Base-by-base conservation (phyloP, 2,797 vertebrate genomes). In the Hoplostethus atlanticus region DNA sequence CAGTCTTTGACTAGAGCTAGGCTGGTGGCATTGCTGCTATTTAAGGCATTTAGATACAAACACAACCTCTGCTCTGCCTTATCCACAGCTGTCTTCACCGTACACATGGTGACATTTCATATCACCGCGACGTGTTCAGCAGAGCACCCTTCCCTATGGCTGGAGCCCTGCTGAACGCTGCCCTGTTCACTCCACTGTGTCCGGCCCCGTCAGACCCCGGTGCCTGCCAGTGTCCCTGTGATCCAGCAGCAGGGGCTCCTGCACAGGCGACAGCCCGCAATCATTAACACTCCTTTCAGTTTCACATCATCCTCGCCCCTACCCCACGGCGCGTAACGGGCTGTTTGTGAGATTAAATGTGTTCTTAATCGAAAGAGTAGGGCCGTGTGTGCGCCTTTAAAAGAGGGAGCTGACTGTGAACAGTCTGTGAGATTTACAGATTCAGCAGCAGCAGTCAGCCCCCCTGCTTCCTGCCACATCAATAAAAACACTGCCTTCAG, bases 341-440 rank as follows among this genome's bases (percentile, higher is more conserved):
- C 89, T 93, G 88, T 92, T 92, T 89, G 91, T 82, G 60, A 90
- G 87, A 92, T 89, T 87, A 89, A 94, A 91, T 90, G 86, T 84
- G 89, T 90, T 92, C 88, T 89, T 92, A 92, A 92, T 94, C 77
- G 84, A 79, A 75, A 87, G 71, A 75, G 64, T 51, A 68, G 73
- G 89, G 89, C 72, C 65, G 84, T 82, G 77, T 88, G 83, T 83
- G 81, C 38, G 73, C 79, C 77, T 91, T 90, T 90, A 90, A 91
- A 90, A 88, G 73, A 87, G 81, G 89, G 84, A 88, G 86, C 85
- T 80, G 84, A 84, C 84, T 90, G 83, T 68, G 85, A 93, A 90
- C 82, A 84, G 86, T 82, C 89, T 89, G 72, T 58, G 77, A 92
- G 81, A 91, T 92, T 91, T 91, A 92, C 84, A 91, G 90, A 90